Percentiles rank a stretch among this genome's conserved stretches.
Evolutionary conservation across 2,888 invertebrate genomes (phyloP).

Genomic region (Yponomeuta sedellus): DNA sequence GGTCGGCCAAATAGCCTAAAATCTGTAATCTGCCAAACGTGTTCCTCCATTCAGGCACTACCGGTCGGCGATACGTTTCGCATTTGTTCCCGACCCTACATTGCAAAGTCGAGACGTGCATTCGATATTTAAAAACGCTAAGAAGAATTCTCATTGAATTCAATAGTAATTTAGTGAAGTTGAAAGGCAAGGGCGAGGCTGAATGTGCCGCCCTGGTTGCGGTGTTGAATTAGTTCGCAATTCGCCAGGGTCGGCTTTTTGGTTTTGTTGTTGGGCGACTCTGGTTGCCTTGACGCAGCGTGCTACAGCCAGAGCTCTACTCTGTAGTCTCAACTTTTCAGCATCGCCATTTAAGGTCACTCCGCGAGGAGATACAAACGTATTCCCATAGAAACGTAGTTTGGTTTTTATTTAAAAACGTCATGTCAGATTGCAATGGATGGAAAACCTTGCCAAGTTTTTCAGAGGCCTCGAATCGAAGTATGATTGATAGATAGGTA

Average conservation of each 20-base stretch:
- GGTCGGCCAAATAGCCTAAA: conserved; percentile 28
- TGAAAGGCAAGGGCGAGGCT: conserved; percentile 60
- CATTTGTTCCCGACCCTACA: conserved; percentile 45
- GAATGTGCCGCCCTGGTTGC: conserved; percentile 67
- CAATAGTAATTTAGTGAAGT: conserved; percentile 64
- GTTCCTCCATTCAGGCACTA: conserved; percentile 52
- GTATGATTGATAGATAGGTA: no score
- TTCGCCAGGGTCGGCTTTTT: conserved; percentile 47
- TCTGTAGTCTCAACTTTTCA: not conserved
- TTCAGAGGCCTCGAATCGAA: no score
- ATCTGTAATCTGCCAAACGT: conserved; percentile 52
- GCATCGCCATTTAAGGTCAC: no score
- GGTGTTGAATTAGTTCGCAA: conserved; percentile 70
- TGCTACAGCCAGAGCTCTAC: conserved; percentile 33
- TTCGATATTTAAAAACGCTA: conserved; percentile 64
- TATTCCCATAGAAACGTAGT: no score
- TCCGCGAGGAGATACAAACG: no score
- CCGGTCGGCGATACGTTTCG: conserved; percentile 43
- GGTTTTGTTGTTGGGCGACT: conserved; percentile 50
- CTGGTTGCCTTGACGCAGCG: conserved; percentile 65
- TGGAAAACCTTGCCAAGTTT: no score
- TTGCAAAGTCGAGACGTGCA: conserved; percentile 54
- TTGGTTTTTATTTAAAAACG: no score
- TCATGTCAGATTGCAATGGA: no score
- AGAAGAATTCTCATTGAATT: conserved; percentile 65